phyloP scores from a whole-genome alignment of 2,888 invertebrate genomes.

The Kuschelorhynchus macadamiae region DNA sequence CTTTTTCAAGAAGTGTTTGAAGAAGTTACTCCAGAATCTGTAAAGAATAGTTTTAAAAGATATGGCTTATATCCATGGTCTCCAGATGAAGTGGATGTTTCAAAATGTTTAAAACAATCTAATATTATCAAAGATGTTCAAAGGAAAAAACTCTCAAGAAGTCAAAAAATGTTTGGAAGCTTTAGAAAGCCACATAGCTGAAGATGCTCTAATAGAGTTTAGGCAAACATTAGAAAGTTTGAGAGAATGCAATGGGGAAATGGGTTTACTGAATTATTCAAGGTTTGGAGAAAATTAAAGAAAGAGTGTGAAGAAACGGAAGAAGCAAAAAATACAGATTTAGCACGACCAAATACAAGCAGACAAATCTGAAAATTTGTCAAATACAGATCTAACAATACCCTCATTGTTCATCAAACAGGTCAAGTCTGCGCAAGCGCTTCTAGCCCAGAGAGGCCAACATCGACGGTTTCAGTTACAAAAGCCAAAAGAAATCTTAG shows the following conservation, averaged over 20 bases:
- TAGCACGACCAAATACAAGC: background rate
- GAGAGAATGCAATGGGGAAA: background rate
- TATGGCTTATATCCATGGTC: conserved; percentile 20
- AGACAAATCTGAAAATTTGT: background rate
- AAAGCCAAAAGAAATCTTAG: conserved; percentile 1
- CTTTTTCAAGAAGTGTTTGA: conserved; percentile 18
- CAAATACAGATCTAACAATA: background rate
- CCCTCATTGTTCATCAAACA: background rate
- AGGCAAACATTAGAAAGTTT: background rate
- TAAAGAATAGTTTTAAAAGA: conserved; percentile 29
- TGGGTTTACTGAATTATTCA: conserved; percentile 3
- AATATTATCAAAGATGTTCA: background rate
- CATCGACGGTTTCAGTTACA: background rate
- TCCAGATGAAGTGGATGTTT: conserved; percentile 19
- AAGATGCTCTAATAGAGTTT: background rate
- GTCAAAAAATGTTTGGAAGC: background rate
- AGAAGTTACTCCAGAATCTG: no score
- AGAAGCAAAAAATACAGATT: background rate
- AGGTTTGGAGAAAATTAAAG: background rate
- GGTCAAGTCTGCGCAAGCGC: background rate
- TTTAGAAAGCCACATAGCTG: background rate
- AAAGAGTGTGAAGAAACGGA: background rate
- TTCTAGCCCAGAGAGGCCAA: conserved; percentile 6
- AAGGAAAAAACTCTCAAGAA: background rate
- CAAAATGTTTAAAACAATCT: conserved; percentile 11